A percentile compares a stretch with the other conserved stretches of the same genome.
These are phyloP conservation scores for Drosophila peninsularis DNA, from an alignment of 2,888 invertebrate genomes.

Conservation along the genomic window DNA sequence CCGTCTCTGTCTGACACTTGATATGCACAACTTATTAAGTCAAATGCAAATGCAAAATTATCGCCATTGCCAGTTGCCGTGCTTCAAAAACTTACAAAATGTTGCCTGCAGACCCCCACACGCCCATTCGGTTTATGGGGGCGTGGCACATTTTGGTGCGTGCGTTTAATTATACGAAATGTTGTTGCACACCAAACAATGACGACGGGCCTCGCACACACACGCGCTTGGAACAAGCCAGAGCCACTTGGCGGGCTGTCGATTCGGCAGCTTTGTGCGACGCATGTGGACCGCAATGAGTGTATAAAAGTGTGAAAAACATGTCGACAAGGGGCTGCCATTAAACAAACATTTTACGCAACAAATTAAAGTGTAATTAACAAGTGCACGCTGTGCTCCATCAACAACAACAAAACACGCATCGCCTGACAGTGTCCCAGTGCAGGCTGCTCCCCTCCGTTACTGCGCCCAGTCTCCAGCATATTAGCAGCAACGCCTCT, in stretches of 20 bases:
- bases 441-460: constrained; percentile 2
- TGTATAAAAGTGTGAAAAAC: constrained; percentile 79
- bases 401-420: constrained; percentile 29
- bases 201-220: constrained; percentile 20
- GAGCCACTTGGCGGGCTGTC: constrained; percentile 5
- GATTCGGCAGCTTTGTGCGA: constrained; percentile 35
- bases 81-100: constrained; percentile 52
- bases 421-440: constrained; percentile 21
- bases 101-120: constrained; percentile 1
- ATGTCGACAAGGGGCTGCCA: constrained; percentile 69
- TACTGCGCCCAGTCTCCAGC: constrained; percentile 8
- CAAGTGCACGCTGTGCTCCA: constrained; percentile 73
- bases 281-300: constrained; percentile 64
- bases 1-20: constrained; percentile 44
- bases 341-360: constrained; percentile 82
- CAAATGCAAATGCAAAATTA: constrained; percentile 80
- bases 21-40: constrained; percentile 76
- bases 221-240: constrained; percentile 10
- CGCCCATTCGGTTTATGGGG: neutral
- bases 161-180: constrained; percentile 75
- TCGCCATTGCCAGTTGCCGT: constrained; percentile 68
- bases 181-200: constrained; percentile 69
- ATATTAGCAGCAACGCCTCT: constrained; percentile 69
- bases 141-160: constrained; percentile 58
- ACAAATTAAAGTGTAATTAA: constrained; percentile 80